Base-by-base conservation (phyloP, 92 coral and sea anemone genomes). In the Phenganax subtilis region DNA sequence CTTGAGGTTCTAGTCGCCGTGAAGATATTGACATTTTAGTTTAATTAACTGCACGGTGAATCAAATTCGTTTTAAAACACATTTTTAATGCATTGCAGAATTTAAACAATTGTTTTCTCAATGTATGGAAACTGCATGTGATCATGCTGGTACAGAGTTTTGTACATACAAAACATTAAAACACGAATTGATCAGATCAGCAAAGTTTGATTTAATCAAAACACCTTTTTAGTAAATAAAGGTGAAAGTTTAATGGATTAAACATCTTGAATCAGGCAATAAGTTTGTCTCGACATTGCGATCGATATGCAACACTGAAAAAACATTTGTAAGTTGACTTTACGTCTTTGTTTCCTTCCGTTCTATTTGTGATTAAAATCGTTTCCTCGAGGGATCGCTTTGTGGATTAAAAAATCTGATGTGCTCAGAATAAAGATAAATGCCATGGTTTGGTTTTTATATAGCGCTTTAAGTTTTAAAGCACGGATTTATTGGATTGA, bases 241-340 rank as follows among this genome's bases (percentile, higher is more conserved):
- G 83, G 30, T 47, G 73, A 63, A 65, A 51, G 62, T 77, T 65
- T 79, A 79, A 79, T 79, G 83, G 74, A 47, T 61, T 59, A 59
- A 79, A 64, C 83, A 79, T 54, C 68, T 79, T 79, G 83, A 53
- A 65, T 15, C 7, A 31, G n/a, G 47, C 51, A 55, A 79, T 28
- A n/a, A 79, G 47, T 77, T 31, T 51, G 82, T 79, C 83, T 62
- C 73, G 83, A 54, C 83, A 14, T n/a, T 28, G 28, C 82, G 6
- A 59, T 64, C 73, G 83, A 30, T 79, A 64, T 56, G 65, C 51
- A 63, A 64, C 57, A 53, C 74, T 79, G 63, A 9, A 53, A 79
- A 59, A 79, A 79, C 83, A 79, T 64, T 31, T 67, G 20, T 51
- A 51, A 27, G 31, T 47, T 55, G 74, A 15, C 51, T 12, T 61